Conservation (phyloP, 2,797 vertebrate genomes). For the Podargus strigoides region DNA sequence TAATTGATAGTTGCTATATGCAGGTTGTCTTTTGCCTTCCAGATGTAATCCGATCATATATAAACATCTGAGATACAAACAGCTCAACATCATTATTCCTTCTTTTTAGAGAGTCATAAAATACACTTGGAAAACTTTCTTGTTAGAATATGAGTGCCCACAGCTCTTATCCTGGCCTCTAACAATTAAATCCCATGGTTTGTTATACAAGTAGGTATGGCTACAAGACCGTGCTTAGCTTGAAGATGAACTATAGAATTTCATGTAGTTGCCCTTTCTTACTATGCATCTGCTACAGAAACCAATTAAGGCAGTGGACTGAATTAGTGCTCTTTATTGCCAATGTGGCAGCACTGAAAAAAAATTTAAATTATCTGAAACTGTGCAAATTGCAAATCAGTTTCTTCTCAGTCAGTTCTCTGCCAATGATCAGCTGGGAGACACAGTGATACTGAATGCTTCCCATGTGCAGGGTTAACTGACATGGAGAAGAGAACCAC, state of each 20-base stretch:
- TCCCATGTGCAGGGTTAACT: neutral
- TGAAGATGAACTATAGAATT: neutral
- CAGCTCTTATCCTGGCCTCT: neutral
- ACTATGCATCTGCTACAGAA: neutral
- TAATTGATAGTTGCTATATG: neutral
- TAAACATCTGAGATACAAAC: neutral
- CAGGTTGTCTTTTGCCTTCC: neutral
- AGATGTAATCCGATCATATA: neutral
- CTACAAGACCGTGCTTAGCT: neutral
- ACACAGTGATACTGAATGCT: neutral
- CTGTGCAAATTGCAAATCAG: neutral
- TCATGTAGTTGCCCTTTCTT: no score
- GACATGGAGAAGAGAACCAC: neutral
- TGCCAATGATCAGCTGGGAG: neutral
- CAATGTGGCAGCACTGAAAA: neutral
- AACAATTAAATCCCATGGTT: neutral
- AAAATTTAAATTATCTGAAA: neutral
- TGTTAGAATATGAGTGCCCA: neutral
- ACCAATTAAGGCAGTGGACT: neutral
- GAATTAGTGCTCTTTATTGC: neutral
- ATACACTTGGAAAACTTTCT: neutral
- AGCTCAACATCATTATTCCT: neutral
- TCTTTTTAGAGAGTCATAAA: neutral
- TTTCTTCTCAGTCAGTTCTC: neutral
- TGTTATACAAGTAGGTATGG: neutral